phyloP scores from a whole-genome alignment of 2,113 vertebrate species.

The Guaruba guarouba region DNA sequence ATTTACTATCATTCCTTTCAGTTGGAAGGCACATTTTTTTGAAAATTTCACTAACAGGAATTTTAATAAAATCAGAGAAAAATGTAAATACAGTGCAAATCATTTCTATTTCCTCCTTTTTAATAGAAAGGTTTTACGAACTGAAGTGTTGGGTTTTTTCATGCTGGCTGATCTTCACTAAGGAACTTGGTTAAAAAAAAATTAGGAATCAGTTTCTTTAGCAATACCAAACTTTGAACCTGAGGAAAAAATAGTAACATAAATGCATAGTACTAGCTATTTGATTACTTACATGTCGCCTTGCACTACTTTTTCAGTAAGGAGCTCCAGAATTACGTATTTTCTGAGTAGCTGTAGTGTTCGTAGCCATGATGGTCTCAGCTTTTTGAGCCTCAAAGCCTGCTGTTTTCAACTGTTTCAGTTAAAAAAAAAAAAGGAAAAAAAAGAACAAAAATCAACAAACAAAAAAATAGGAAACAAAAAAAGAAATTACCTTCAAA shows the following conservation, averaged over 20 bases:
- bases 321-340: neutral
- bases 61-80: neutral
- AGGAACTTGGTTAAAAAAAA: neutral
- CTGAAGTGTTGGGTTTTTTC: neutral
- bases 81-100: neutral
- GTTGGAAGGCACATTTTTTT: neutral
- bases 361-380: neutral
- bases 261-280: neutral
- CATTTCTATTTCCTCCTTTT: neutral
- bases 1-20: neutral
- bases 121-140: neutral
- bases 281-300: conserved; percentile 16
- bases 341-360: neutral
- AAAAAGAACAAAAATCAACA: too few relatives aligned
- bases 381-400: conserved; percentile 3
- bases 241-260: neutral
- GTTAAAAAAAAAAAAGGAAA: neutral
- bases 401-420: neutral
- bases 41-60: neutral
- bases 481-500: neutral
- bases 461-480: neutral
- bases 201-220: neutral
- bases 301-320: neutral
- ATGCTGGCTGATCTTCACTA: neutral
- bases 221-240: neutral